Evolutionary conservation across 2,113 vertebrate species (phyloP).

Genomic region (Kryptolebias marmoratus): DNA sequence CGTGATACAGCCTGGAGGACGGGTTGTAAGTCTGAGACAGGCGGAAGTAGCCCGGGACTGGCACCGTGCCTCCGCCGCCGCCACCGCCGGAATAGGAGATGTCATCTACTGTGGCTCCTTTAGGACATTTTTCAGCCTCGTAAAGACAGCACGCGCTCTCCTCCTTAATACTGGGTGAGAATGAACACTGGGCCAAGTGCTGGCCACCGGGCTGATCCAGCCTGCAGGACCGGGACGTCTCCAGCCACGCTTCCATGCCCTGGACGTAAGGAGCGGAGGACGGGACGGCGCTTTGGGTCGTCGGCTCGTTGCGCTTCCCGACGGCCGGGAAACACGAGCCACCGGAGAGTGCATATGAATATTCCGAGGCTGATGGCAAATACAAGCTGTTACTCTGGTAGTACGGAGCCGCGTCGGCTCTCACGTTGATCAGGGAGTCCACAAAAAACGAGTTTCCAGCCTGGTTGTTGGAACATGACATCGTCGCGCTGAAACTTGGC

Average conservation of each 20-base stretch:
- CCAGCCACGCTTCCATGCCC: constrained; percentile 96
- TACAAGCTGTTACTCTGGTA: constrained; percentile 91
- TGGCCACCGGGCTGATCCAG: constrained; percentile 88
- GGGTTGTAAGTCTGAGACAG: constrained; percentile 91
- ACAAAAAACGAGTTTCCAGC: constrained; percentile 98
- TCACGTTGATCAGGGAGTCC: constrained; percentile 95
- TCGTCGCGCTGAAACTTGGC: constrained; percentile 97
- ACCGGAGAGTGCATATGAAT: constrained; percentile 94
- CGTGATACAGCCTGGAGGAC: constrained; percentile 87
- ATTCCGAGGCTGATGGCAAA: constrained; percentile 89
- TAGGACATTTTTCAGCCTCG: constrained; percentile 94
- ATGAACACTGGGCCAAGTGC: constrained; percentile 89
- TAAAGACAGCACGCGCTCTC: constrained; percentile 96
- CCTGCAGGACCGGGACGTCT: constrained; percentile 90
- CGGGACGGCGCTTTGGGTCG: constrained; percentile 85
- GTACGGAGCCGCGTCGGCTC: constrained; percentile 89
- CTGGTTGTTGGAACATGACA: constrained; percentile 98
- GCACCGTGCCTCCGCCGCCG: constrained; percentile 84
- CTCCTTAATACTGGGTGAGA: constrained; percentile 95
- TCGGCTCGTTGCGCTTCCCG: constrained; percentile 91
- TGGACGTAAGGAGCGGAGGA: constrained; percentile 87
- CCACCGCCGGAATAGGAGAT: constrained; percentile 86
- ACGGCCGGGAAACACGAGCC: constrained; percentile 94
- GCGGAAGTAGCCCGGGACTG: constrained; percentile 97
- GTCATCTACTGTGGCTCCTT: constrained; percentile 85